phyloP scores from a whole-genome alignment of 2,113 vertebrate genomes.

The Mormyrus iriodes region DNA sequence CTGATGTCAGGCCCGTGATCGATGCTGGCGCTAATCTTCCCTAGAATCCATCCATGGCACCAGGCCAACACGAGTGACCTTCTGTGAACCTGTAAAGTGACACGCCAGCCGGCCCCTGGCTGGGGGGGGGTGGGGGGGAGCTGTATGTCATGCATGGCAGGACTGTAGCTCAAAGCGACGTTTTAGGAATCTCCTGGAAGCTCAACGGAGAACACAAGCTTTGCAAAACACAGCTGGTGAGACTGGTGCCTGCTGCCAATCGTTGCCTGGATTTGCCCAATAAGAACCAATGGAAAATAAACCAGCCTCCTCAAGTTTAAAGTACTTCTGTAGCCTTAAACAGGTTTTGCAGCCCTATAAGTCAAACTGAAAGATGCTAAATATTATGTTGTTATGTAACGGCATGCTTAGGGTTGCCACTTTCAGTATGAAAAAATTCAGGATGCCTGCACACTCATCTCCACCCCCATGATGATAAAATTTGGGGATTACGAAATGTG shows the following conservation, averaged over 20 bases:
- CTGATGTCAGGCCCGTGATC: conserved; percentile 8
- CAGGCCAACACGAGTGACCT: conserved; percentile 19
- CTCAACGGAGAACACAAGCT: background rate
- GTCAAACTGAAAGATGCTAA: background rate
- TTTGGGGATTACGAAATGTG: background rate
- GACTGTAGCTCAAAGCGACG: background rate
- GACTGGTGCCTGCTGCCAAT: too few species aligned
- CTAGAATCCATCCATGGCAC: conserved; percentile 27
- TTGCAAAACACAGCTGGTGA: background rate
- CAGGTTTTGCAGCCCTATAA: background rate
- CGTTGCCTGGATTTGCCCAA: background rate
- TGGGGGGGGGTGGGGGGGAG: background rate
- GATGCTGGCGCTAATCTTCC: conserved; percentile 25
- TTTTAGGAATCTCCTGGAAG: background rate
- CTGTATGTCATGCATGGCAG: background rate
- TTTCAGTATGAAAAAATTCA: background rate
- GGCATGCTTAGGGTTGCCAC: background rate
- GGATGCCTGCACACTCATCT: background rate
- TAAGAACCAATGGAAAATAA: background rate
- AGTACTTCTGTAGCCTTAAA: background rate
- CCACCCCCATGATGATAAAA: background rate
- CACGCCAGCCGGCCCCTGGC: background rate
- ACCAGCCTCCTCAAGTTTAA: background rate
- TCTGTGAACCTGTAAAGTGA: conserved; percentile 29
- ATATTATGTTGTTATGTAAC: too few species aligned